Percentiles rank a stretch among this genome's conserved stretches.
These are phyloP conservation scores for Decapterus maruadsi DNA, from an alignment of 2,797 vertebrate species.

Conservation along the genomic window DNA sequence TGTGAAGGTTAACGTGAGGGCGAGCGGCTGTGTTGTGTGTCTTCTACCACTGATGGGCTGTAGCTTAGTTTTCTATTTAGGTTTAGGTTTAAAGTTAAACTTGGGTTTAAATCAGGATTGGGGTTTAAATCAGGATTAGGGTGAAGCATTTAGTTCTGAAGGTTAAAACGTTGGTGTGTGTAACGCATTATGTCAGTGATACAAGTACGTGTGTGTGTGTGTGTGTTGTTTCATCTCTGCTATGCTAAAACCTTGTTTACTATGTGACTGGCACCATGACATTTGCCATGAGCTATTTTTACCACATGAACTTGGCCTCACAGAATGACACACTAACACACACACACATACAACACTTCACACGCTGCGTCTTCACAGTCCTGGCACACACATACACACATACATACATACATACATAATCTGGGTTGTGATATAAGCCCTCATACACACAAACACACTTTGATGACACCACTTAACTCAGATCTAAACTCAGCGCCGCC, in stretches of 20 bases:
- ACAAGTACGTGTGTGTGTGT: neutral
- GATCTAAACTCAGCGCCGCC: neutral
- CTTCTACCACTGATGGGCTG: too few relatives aligned
- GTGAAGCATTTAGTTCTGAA: neutral
- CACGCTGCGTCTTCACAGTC: neutral
- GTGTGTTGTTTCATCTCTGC: neutral
- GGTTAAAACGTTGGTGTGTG: neutral
- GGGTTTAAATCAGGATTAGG: neutral
- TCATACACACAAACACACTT: neutral
- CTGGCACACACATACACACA: neutral
- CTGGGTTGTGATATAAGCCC: neutral
- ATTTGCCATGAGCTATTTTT: slow-evolving; percentile 70
- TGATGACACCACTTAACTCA: neutral
- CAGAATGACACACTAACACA: slow-evolving; percentile 15
- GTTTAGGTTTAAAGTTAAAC: too few relatives aligned
- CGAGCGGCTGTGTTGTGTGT: slow-evolving; percentile 1
- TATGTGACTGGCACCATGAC: slow-evolving; percentile 20
- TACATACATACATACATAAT: too few relatives aligned
- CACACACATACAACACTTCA: slow-evolving; percentile 6
- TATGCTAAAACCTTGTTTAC: slow-evolving; percentile 55
- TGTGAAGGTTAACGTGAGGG: too few relatives aligned
- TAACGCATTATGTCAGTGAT: neutral
- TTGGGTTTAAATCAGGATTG: neutral
- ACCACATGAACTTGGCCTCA: slow-evolving; percentile 29
- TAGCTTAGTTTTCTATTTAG: too few relatives aligned